Evolutionary conservation across 2,797 vertebrate genomes (phyloP).

Genomic region (Menidia menidia): DNA sequence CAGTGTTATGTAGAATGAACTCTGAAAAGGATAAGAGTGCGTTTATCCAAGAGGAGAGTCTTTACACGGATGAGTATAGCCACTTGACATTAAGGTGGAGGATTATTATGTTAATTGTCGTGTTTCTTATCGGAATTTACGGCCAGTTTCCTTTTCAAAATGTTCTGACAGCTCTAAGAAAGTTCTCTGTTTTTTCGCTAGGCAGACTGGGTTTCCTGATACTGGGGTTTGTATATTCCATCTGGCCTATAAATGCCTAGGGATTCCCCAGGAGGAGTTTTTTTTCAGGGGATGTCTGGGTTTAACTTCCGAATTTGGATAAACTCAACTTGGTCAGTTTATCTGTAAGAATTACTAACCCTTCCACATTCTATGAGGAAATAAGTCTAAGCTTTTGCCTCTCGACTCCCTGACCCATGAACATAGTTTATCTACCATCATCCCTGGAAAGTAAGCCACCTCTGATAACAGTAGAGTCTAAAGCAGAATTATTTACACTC

Average conservation of each 20-base stretch:
- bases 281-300: too few relatives aligned
- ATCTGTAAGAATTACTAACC: neutral
- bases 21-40: slow-evolving; percentile 10
- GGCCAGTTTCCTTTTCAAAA: neutral
- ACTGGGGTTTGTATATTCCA: too few relatives aligned
- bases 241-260: too few relatives aligned
- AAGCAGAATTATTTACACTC: neutral
- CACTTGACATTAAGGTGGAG: neutral
- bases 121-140: neutral
- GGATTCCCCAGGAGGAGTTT: too few relatives aligned
- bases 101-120: neutral
- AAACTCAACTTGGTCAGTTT: neutral
- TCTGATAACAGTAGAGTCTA: neutral
- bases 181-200: too few relatives aligned
- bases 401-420: too few relatives aligned
- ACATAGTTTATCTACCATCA: too few relatives aligned
- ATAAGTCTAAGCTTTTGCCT: slow-evolving; percentile 1
- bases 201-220: too few relatives aligned
- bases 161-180: slow-evolving; percentile 15
- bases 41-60: neutral
- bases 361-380: neutral
- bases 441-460: too few relatives aligned
- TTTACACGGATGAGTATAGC: slow-evolving; percentile 10
- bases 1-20: slow-evolving; percentile 1
- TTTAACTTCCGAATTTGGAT: too few relatives aligned